A percentile compares a stretch with the other conserved stretches of the same genome.
phyloP scores from a whole-genome alignment of 2,888 invertebrate species.

The Chrysopilus asiliformis region DNA sequence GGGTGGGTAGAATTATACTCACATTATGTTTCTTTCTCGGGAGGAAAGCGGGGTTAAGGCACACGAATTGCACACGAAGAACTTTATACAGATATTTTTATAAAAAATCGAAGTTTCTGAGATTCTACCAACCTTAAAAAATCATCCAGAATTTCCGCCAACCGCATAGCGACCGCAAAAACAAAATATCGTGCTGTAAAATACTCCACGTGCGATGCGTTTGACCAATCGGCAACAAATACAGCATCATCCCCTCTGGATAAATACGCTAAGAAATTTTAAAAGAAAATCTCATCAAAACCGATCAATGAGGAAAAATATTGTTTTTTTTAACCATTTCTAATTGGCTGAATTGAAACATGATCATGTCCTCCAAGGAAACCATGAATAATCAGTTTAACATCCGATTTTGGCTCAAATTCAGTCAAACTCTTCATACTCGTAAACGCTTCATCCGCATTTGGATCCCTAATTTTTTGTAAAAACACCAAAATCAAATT shows the following conservation, averaged over 20 bases:
- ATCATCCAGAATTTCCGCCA: conserved; percentile 21
- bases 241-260: conserved; percentile 25
- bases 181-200: conserved; percentile 23
- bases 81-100: too few species aligned
- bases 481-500: too few species aligned
- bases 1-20: too few species aligned
- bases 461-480: too few species aligned
- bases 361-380: conserved; percentile 27
- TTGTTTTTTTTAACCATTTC: conserved; percentile 9
- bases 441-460: too few species aligned
- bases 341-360: conserved; percentile 10
- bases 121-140: conserved; percentile 21
- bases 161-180: conserved; percentile 18
- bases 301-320: not conserved
- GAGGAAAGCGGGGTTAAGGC: too few species aligned
- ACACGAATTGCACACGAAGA: too few species aligned
- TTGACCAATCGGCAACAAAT: conserved; percentile 30
- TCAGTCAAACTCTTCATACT: not conserved
- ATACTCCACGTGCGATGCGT: conserved; percentile 26
- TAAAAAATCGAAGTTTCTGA: too few species aligned
- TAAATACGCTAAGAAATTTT: conserved; percentile 24
- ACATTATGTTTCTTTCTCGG: too few species aligned
- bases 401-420: conserved; percentile 12
- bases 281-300: not conserved
- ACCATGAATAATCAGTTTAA: conserved; percentile 32